Percentiles rank a stretch among this genome's conserved stretches.
These are phyloP conservation scores for Columba janthina DNA, from an alignment of 2,113 vertebrate genomes.

Conservation along the genomic window DNA sequence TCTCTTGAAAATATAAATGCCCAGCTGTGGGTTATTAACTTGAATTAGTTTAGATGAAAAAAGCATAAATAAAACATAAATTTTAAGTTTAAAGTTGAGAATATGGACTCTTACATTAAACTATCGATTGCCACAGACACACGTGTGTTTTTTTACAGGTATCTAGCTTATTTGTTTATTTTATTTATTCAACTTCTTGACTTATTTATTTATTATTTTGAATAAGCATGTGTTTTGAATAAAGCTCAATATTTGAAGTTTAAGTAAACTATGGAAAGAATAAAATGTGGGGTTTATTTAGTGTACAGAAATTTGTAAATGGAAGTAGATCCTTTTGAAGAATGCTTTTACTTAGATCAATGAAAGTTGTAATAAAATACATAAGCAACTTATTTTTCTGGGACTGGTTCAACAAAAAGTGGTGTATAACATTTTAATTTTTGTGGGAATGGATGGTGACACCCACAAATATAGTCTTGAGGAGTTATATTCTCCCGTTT, in stretches of 20 bases:
- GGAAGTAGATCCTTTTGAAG: neutral
- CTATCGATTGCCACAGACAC: fast-evolving
- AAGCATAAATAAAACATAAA: neutral
- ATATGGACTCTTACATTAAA: neutral
- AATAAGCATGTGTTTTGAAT: neutral
- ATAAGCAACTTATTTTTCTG: neutral
- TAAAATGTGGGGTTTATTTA: neutral
- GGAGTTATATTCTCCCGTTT: neutral
- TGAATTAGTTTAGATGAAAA: neutral
- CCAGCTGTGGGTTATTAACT: neutral
- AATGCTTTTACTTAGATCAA: neutral
- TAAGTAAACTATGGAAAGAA: neutral
- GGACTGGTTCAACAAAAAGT: neutral
- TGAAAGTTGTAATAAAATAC: neutral
- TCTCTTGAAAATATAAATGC: neutral
- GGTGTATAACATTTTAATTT: neutral
- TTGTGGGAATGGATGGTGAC: neutral
- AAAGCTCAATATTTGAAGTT: neutral
- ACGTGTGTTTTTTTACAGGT: fast-evolving
- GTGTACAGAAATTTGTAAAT: neutral
- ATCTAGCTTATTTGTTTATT: neutral
- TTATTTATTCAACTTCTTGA: too few species aligned
- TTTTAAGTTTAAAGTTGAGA: neutral
- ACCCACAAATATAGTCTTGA: neutral
- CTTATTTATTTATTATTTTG: neutral